Conservation (phyloP, 1,140 invertebrate species). For the Megalopta genalis region DNA sequence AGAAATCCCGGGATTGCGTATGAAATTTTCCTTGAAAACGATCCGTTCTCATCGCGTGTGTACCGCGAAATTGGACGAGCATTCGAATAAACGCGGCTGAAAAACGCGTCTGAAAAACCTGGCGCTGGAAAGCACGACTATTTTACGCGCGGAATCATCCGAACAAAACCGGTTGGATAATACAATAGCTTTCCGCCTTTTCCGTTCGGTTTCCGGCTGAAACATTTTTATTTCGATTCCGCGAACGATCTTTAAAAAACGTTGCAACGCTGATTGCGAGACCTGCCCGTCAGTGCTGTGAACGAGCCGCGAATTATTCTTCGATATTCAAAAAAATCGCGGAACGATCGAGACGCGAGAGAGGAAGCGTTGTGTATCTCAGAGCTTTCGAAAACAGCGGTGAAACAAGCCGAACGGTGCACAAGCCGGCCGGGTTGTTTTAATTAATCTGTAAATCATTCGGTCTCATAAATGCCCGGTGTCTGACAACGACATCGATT, state of each 20-base stretch:
- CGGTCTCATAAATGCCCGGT: too few relatives aligned
- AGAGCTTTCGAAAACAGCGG: too few relatives aligned
- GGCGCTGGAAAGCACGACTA: not conserved
- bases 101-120: too few relatives aligned
- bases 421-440: too few relatives aligned
- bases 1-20: not conserved
- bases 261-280: too few relatives aligned
- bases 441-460: too few relatives aligned
- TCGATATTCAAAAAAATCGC: not conserved
- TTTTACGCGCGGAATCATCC: conserved; percentile 7
- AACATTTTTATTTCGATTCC: not conserved
- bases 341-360: too few relatives aligned
- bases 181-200: conserved; percentile 1
- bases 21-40: not conserved
- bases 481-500: not conserved
- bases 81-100: conserved; percentile 1
- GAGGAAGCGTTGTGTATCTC: too few relatives aligned
- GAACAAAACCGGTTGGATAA: not conserved
- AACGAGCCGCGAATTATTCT: too few relatives aligned
- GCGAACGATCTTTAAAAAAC: not conserved
- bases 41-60: not conserved
- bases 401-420: too few relatives aligned
- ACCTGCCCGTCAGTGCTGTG: too few relatives aligned
- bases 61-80: conserved; percentile 14
- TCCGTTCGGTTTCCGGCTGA: not conserved